Base-by-base conservation (phyloP, 2,888 invertebrate species). In the Bimastos eiseni region DNA sequence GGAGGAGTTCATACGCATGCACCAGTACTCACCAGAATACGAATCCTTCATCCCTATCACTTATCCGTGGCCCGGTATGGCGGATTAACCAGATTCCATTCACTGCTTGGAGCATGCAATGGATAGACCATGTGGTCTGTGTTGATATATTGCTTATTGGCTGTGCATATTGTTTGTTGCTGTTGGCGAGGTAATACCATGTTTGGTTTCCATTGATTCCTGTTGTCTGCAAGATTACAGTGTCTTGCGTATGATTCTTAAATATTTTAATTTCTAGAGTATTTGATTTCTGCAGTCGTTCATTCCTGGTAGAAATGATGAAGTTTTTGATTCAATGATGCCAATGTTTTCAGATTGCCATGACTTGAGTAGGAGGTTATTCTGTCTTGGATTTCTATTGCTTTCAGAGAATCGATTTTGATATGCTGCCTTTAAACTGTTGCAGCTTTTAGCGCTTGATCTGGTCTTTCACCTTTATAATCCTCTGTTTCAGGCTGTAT, bases 41-140 rank as follows among this genome's bases (percentile, higher is more conserved):
- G 96, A 96, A 91, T 94, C 94, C 90, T 95, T 95, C 92, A 94
- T 95, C 91, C 96, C 95, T 36, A 93, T 94, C 90, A 94, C 95
- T 21, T 96, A 95, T 94, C 94, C 95, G 83, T 96, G 96, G 96
- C 95, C 95, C 34, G 93, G 93, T 34, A 21, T 91, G 89, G 38
- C 90, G 21, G 90, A 91, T 83, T 92, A 83, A 49, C 19, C 36
- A 6, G 36, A 37, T 37, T 36, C 37, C 19, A 15, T 49, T 17
- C n/a, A 17, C n/a, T 70, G 6, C n/a, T 5, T 70, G n/a, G 70
- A 70, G 30, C 70, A 1, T 70, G 30, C 8, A n/a, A 8, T 70
- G 70, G n/a, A 30, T n/a, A n/a, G 70, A 70, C 70, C 30, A 70
- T 70, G 70, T 70, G 30, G n/a, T 70, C n/a, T n/a, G 30, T 70